Evolutionary conservation across 2,113 vertebrate genomes (phyloP).

Genomic region (Furnarius figulus): DNA sequence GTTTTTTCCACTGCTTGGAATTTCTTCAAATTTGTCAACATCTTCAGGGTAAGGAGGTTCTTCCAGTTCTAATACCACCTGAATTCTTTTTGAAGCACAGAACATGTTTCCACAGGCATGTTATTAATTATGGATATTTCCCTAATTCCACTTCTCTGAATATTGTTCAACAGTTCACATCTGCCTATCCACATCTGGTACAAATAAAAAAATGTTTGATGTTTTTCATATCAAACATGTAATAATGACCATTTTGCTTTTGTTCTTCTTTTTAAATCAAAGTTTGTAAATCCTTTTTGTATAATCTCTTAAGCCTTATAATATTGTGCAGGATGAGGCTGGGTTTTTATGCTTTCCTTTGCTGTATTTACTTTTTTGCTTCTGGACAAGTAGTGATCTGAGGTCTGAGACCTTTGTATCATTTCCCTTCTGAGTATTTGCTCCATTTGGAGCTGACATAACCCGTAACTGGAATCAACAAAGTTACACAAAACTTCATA

Average conservation of each 20-base stretch:
- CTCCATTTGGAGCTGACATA: neutral
- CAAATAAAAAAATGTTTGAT: slow-evolving; percentile 27
- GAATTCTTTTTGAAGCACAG: slow-evolving; percentile 53
- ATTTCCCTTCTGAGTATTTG: neutral
- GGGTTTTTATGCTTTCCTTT: slow-evolving; percentile 8
- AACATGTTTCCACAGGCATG: slow-evolving; percentile 38
- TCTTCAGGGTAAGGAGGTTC: slow-evolving; percentile 44
- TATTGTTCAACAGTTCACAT: slow-evolving; percentile 11
- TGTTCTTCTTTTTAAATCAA: slow-evolving; percentile 53
- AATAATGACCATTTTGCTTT: slow-evolving; percentile 53
- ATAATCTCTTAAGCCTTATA: slow-evolving; percentile 42
- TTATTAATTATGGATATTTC: slow-evolving; percentile 52
- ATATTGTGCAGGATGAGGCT: slow-evolving; percentile 53
- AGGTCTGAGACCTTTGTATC: slow-evolving; percentile 5
- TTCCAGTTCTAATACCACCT: slow-evolving; percentile 25
- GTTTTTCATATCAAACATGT: slow-evolving; percentile 30
- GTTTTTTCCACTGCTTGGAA: slow-evolving; percentile 13
- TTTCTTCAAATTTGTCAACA: slow-evolving; percentile 52
- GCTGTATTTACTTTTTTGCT: slow-evolving; percentile 9
- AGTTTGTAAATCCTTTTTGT: slow-evolving; percentile 48
- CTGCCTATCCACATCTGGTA: slow-evolving; percentile 61
- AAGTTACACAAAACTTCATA: neutral
- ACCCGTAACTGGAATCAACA: neutral
- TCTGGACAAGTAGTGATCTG: neutral
- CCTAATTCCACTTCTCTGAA: slow-evolving; percentile 27